These are phyloP conservation scores for Microplitis manilae DNA, from an alignment of 2,888 invertebrate genomes.

Conservation along the genomic window DNA sequence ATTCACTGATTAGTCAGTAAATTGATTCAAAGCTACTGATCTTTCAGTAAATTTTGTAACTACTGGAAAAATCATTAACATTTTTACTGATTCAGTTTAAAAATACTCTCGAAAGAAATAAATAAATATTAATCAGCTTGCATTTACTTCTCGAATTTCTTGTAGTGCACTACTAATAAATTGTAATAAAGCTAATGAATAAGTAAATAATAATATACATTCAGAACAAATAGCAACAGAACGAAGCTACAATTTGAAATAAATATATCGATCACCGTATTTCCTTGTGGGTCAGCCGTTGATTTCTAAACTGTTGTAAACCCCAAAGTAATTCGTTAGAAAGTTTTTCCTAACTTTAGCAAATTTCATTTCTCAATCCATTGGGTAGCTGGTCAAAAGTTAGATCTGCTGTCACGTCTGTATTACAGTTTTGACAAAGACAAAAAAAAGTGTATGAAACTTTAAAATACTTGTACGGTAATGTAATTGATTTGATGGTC, in stretches of 20 bases:
- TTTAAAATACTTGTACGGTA: neutral
- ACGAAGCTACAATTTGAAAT: neutral
- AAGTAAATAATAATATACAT: too few relatives aligned
- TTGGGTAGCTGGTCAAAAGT: slow-evolving; percentile 15
- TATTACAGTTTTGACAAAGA: neutral
- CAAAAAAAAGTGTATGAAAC: neutral
- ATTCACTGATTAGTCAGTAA: too few relatives aligned
- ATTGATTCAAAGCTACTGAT: too few relatives aligned
- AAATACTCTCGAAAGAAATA: too few relatives aligned
- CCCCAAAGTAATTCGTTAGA: slow-evolving; percentile 14
- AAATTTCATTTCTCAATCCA: slow-evolving; percentile 24
- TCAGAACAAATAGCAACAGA: too few relatives aligned
- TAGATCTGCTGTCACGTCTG: slow-evolving; percentile 15
- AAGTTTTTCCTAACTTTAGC: slow-evolving; percentile 19
- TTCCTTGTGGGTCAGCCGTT: neutral
- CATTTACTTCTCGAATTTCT: too few relatives aligned
- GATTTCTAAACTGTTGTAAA: slow-evolving; percentile 5
- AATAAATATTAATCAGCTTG: too few relatives aligned
- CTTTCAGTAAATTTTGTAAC: too few relatives aligned
- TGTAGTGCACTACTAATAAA: too few relatives aligned
- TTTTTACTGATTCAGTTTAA: too few relatives aligned
- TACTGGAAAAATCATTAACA: too few relatives aligned
- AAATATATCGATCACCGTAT: neutral
- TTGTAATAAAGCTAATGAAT: too few relatives aligned
- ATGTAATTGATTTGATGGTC: neutral